Conservation (phyloP, 2,797 vertebrate genomes). For the Centroberyx gerrardi region DNA sequence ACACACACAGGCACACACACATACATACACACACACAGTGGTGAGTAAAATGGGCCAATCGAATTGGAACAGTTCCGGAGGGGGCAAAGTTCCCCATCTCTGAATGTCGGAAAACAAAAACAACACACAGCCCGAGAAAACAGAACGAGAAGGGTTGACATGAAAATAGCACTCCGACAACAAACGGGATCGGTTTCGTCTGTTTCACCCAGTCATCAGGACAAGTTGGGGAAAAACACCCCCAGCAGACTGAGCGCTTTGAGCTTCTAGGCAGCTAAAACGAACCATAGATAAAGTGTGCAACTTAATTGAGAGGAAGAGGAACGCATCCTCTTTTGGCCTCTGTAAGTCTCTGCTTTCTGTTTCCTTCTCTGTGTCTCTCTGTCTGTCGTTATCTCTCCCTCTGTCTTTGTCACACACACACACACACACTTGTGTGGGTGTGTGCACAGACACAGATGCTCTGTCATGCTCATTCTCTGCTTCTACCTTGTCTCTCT, state of each 20-base stretch:
- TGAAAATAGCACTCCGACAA: constrained; percentile 59
- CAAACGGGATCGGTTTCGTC: constrained; percentile 57
- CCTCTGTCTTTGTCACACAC: neutral
- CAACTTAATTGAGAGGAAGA: constrained; percentile 59
- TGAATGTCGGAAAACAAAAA: constrained; percentile 69
- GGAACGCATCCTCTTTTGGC: constrained; percentile 45
- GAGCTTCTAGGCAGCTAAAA: constrained; percentile 43
- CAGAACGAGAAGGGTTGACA: constrained; percentile 44
- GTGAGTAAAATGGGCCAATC: constrained; percentile 51
- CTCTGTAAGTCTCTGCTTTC: constrained; percentile 31
- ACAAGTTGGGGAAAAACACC: constrained; percentile 48
- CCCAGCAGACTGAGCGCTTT: constrained; percentile 37
- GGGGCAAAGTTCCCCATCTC: constrained; percentile 62
- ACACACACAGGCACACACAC: constrained; percentile 5
- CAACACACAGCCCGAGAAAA: constrained; percentile 55
- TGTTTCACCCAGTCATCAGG: constrained; percentile 46
- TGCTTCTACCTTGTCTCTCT: constrained; percentile 38
- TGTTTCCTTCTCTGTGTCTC: constrained; percentile 26
- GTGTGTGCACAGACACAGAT: constrained; percentile 40
- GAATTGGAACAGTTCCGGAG: constrained; percentile 72
- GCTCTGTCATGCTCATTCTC: constrained; percentile 38
- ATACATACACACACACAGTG: constrained; percentile 24
- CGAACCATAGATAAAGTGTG: constrained; percentile 55
- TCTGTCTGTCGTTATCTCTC: constrained; percentile 37
- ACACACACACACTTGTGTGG: constrained; percentile 35